Evolutionary conservation across 2,888 invertebrate genomes (phyloP), one percentile per base, ranked within the genome.

Genomic region (Empis stercorea): DNA sequence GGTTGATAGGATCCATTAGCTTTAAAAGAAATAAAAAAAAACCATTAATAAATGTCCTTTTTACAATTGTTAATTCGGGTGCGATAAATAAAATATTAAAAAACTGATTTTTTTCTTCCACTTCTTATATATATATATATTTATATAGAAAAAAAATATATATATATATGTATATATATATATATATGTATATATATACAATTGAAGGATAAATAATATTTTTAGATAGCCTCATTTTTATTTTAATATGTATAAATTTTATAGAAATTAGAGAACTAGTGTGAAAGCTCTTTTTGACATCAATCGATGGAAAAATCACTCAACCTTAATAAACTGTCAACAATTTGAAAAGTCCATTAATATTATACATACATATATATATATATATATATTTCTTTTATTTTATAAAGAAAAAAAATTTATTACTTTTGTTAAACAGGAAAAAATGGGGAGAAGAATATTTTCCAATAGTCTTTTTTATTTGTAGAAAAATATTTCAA

Each of bases 1-100:
- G 91, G 89, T 68, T 87, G 87, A 68, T 79, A 92, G 44, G 81
- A 79, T 52, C 89, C 89, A 66, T 87, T 88, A 43, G 87, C 91
- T 91, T 79, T 52, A 76, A 78, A 27, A 27, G 7, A 67, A 65
- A 60, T 61, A 61, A 59, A 51, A 57, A 55, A 34, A 34, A 34
- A n/a, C 4, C 13, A 34, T 34, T 34, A 34, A 34, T 34, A 34
- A 34, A 13, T 34, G 34, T 34, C 34, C 34, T n/a, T n/a, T 34
- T 13, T 34, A 27, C 23, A n/a, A 34, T n/a, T 34, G 34, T 34
- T n/a, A 34, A 34, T 34, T n/a, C 34, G 13, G 34, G 34, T 34
- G 34, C 7, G 34, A n/a, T 34, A n/a, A 34, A 34, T n/a, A 34
- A 34, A 34, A 34, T n/a, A 34, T 34, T 27, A 27, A 27, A 27